Base-by-base conservation (phyloP, 2,797 vertebrate genomes). In the Aotus griseimembra region DNA sequence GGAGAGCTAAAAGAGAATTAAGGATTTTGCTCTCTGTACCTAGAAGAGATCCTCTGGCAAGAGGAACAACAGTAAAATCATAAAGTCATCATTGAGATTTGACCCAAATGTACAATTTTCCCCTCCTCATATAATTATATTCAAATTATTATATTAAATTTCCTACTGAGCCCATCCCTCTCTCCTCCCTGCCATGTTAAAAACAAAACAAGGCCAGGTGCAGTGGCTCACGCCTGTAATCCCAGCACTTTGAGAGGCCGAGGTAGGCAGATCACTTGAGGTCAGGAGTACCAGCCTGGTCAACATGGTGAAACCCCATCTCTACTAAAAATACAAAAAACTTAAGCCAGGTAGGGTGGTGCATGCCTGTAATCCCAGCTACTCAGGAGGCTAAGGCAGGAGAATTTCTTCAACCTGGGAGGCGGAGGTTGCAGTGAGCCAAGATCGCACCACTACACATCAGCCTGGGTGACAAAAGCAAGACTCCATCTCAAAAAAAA, bases 21-120 rank as follows among this genome's bases (percentile, higher is more conserved):
- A 89, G 55, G 44, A 77, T 82, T 94, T 57, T 88, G 36, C 3
- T 86, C 41, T 7, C 14, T 39, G 30, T 84, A 52, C 39, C 24
- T 44, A 73, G 73, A 33, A 81, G 26, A 80, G n/a, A 70, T 48
- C 20, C 26, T 55, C n/a, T 82, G 50, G 17, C 13, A 88, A 88
- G 39, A 95, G 44, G 28, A 82, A 67, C 36, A 88, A 82, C 90
- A 80, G 14, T 20, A 92, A 83, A 84, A 93, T 39, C 55, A 92
- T 15, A 95, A 94, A 96, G 90, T 46, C 36, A 95, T 70, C 61
- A 94, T 92, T 89, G n/a, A 83, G 80, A 95, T 89, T 44, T 93
- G 84, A 89, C 50, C 28, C 13, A 87, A 96, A 87, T 57, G 22
- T 17, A 82, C 67, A 76, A 85, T 73, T 26, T 67, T 58, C 79